Conservation (phyloP, 2,113 vertebrate genomes). For the Arenaria interpres region DNA sequence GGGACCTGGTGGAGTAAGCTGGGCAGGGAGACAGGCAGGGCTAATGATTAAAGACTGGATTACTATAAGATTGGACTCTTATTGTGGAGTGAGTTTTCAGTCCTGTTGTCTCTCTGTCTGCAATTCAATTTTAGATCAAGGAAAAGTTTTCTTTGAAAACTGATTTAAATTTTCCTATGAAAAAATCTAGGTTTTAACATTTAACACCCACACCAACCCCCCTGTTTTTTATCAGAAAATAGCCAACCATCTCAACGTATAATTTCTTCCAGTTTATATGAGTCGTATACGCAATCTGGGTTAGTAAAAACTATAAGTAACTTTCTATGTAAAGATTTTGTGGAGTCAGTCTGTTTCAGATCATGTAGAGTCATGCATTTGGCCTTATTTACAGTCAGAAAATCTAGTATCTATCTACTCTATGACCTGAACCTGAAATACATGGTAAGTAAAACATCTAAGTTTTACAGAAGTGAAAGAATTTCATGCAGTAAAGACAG, state of each 20-base stretch:
- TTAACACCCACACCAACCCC: background rate
- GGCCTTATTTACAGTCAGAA: background rate
- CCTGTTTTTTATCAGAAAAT: background rate
- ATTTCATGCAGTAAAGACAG: background rate
- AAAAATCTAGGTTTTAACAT: background rate
- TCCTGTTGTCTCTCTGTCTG: background rate
- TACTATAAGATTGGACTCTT: background rate
- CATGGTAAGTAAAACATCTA: background rate
- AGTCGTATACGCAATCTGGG: background rate
- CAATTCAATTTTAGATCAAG: background rate
- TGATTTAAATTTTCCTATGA: background rate
- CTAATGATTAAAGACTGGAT: fast-evolving
- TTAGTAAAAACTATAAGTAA: background rate
- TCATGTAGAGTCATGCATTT: background rate
- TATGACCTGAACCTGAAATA: background rate
- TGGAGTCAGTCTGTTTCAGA: background rate
- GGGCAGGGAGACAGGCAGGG: background rate
- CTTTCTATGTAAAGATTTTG: background rate
- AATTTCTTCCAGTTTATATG: background rate
- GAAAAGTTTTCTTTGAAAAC: background rate
- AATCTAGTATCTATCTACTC: background rate
- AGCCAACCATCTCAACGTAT: background rate
- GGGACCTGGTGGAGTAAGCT: background rate
- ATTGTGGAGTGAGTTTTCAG: background rate
- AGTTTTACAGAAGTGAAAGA: background rate